Evolutionary conservation across 37 sponge, comb jelly and placozoan species (phyloP).

Genomic region (Crambe crambe): DNA sequence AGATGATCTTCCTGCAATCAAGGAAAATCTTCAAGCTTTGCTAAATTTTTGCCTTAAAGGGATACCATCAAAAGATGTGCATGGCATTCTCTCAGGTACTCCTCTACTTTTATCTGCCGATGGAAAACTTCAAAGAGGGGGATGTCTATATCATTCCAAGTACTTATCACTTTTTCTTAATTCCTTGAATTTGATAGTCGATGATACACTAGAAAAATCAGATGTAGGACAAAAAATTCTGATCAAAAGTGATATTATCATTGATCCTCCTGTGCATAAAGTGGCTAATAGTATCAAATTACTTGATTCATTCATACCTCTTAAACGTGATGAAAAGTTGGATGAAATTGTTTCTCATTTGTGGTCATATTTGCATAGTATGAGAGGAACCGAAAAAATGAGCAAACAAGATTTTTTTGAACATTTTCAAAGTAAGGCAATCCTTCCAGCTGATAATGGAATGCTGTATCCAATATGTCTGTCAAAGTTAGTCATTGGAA

Average conservation of each 20-base stretch:
- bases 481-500: neutral
- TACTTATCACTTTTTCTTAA: slow-evolving; percentile 38
- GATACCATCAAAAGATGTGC: neutral
- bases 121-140: slow-evolving; percentile 10
- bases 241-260: neutral
- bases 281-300: slow-evolving; percentile 28
- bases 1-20: no score
- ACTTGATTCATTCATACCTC: neutral
- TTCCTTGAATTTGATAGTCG: slow-evolving; percentile 13
- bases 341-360: neutral
- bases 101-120: slow-evolving; percentile 49
- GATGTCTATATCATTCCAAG: slow-evolving; percentile 5
- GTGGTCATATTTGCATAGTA: slow-evolving; percentile 12
- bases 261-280: slow-evolving; percentile 17
- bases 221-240: neutral
- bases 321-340: neutral
- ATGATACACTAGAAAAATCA: slow-evolving; percentile 8
- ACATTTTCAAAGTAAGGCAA: slow-evolving; percentile 4
- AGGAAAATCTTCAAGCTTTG: no score
- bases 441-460: slow-evolving; percentile 35
- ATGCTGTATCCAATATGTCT: slow-evolving; percentile 21
- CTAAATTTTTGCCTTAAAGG: neutral
- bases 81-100: neutral
- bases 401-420: no score
- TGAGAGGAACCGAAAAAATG: no score